These are phyloP conservation scores for Acronicta leporina DNA, from an alignment of 2,888 invertebrate genomes.

Conservation along the genomic window DNA sequence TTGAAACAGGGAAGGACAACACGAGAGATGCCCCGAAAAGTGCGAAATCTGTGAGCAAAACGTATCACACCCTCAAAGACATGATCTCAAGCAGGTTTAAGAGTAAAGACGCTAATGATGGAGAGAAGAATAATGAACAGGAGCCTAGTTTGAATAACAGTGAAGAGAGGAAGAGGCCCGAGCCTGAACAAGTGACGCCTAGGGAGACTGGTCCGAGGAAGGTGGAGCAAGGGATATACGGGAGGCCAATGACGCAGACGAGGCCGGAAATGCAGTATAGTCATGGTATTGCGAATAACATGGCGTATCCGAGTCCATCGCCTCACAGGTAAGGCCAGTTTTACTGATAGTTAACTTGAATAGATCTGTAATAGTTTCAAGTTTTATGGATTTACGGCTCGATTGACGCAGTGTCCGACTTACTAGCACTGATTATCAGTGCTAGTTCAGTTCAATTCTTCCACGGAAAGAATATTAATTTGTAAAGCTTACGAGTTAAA, in stretches of 20 bases:
- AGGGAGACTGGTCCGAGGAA: conserved; percentile 84
- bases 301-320: conserved; percentile 83
- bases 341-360: background rate
- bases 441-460: too few relatives aligned
- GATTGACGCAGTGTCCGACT: too few relatives aligned
- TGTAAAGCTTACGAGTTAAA: too few relatives aligned
- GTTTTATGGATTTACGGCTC: too few relatives aligned
- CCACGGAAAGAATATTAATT: too few relatives aligned
- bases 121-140: conserved; percentile 84
- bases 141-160: conserved; percentile 90
- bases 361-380: background rate
- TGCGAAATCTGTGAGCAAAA: conserved; percentile 92
- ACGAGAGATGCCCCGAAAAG: conserved; percentile 88
- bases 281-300: conserved; percentile 79
- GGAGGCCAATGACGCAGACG: conserved; percentile 88
- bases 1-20: conserved; percentile 89
- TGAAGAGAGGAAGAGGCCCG: conserved; percentile 87
- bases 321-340: conserved; percentile 76
- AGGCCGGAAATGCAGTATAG: conserved; percentile 84
- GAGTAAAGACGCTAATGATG: conserved; percentile 88
- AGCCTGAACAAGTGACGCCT: conserved; percentile 81
- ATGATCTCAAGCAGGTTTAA: conserved; percentile 95
- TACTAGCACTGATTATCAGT: too few relatives aligned
- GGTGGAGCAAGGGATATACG: conserved; percentile 90
- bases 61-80: conserved; percentile 94